phyloP scores from a whole-genome alignment of 1,140 invertebrate species.

The Planococcus citri region DNA sequence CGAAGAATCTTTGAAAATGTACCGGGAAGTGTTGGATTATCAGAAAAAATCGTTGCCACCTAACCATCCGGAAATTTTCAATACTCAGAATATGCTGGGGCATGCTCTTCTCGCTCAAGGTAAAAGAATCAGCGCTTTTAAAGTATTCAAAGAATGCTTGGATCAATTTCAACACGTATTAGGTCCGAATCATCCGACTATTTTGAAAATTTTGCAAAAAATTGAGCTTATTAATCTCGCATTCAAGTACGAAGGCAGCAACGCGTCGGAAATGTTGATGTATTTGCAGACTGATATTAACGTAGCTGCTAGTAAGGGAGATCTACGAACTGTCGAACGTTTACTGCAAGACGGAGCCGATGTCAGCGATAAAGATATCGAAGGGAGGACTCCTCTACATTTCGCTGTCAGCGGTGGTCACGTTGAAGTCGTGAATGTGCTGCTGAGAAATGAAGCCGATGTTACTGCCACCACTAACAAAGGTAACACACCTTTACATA shows the following conservation, averaged over 20 bases:
- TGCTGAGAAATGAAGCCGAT: neutral
- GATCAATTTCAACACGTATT: neutral
- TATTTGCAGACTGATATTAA: slow-evolving; percentile 27
- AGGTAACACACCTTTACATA: slow-evolving; percentile 87
- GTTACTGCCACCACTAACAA: neutral
- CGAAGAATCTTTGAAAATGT: too few species aligned
- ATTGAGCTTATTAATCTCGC: neutral
- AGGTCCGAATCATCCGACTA: neutral
- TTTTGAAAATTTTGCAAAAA: neutral
- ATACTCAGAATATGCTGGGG: too few species aligned
- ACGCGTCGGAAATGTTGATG: neutral
- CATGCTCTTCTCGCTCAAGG: too few species aligned
- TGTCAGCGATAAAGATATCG: slow-evolving; percentile 24
- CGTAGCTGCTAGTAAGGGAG: slow-evolving; percentile 24
- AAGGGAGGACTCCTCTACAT: slow-evolving; percentile 23
- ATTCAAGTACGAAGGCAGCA: neutral
- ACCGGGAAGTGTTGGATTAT: too few species aligned
- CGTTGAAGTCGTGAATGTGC: slow-evolving; percentile 21
- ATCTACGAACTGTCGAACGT: slow-evolving; percentile 30
- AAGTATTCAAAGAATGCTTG: too few species aligned
- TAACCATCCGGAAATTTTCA: too few species aligned
- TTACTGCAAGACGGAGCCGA: slow-evolving; percentile 30
- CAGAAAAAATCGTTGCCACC: too few species aligned
- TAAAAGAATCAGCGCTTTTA: too few species aligned
- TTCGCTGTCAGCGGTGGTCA: slow-evolving; percentile 15